Evolutionary conservation across 2,797 vertebrate species (phyloP).

Genomic region (Aphelocoma californica): DNA sequence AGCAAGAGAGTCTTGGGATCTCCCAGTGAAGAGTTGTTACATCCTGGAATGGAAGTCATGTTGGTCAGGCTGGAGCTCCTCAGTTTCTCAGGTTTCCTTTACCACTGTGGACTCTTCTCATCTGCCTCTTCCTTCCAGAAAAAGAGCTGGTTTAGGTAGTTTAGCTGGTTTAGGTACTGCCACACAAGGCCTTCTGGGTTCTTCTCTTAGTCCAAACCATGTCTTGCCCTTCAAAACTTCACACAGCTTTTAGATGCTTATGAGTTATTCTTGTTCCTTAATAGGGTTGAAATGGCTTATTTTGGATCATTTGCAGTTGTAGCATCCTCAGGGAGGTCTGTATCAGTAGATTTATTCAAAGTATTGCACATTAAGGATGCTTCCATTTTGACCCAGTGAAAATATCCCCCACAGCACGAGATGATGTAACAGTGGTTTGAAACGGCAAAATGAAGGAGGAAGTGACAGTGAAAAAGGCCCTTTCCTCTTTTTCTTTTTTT

Average conservation of each 20-base stretch:
- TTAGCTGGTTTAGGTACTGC: neutral
- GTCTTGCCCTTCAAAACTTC: neutral
- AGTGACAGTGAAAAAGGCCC: neutral
- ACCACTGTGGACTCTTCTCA: neutral
- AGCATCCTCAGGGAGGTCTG: neutral
- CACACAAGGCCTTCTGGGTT: neutral
- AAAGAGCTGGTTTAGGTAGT: neutral
- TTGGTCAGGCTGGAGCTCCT: neutral
- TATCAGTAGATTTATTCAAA: neutral
- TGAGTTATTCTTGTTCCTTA: neutral
- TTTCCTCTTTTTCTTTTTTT: neutral
- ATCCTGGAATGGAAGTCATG: neutral
- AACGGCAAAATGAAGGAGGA: neutral
- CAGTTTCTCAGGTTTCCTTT: neutral
- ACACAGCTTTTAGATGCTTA: neutral
- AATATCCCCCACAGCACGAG: neutral
- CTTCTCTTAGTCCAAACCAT: neutral
- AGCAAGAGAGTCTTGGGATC: neutral
- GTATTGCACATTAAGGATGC: neutral
- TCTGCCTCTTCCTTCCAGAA: neutral
- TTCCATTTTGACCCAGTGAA: neutral
- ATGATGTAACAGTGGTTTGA: neutral
- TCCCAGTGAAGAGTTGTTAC: neutral
- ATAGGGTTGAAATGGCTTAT: neutral
- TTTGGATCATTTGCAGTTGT: neutral